Percentiles rank a stretch among this genome's conserved stretches.
phyloP scores from a whole-genome alignment of 2,888 invertebrate species.

The Xestia rhomboidea region DNA sequence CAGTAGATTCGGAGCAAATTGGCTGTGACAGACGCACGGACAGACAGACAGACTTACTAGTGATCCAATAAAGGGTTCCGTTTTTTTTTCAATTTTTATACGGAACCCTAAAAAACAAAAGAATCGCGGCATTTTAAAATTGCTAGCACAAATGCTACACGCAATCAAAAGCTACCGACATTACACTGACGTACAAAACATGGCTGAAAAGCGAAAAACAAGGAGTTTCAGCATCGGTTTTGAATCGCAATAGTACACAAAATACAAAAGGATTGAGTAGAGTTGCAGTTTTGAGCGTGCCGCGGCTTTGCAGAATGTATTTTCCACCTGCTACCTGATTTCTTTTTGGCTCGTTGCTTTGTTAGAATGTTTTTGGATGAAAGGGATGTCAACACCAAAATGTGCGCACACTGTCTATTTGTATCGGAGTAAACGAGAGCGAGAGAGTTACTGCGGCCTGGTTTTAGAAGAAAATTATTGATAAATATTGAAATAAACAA shows the following conservation, averaged over 20 bases:
- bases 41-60: too few species aligned
- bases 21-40: too few species aligned
- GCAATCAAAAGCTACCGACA: conserved; percentile 44
- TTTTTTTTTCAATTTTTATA: too few species aligned
- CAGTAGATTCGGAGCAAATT: too few species aligned
- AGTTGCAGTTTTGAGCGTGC: conserved; percentile 15
- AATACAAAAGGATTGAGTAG: conserved; percentile 3
- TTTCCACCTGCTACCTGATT: conserved; percentile 14
- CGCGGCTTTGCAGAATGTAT: neutral
- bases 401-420: too few species aligned
- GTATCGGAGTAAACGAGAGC: too few species aligned
- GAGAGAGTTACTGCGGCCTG: too few species aligned
- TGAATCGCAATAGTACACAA: conserved; percentile 36
- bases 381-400: too few species aligned
- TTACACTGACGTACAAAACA: conserved; percentile 17
- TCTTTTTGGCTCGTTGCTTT: conserved; percentile 7
- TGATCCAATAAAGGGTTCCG: too few species aligned
- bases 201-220: conserved; percentile 13
- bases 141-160: neutral
- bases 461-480: too few species aligned
- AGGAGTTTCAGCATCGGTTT: conserved; percentile 22
- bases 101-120: conserved; percentile 18
- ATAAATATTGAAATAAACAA: too few species aligned
- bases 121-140: conserved; percentile 20
- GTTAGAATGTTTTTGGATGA: neutral